Evolutionary conservation across 2,888 invertebrate species (phyloP), one percentile per base, ranked within the genome.

Genomic region (Drosophila pseudotalamancana): DNA sequence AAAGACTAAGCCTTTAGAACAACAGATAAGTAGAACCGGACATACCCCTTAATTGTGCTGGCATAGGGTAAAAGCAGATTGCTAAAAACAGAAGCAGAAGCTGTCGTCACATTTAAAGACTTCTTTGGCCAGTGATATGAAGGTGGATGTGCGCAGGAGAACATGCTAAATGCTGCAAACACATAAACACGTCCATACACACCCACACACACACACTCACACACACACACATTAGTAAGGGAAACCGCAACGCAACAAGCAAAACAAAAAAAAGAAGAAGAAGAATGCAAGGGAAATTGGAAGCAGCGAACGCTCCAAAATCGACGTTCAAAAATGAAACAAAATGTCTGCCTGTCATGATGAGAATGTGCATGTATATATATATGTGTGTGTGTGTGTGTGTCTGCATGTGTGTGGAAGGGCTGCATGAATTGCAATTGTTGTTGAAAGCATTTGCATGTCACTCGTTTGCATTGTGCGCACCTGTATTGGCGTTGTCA

Each of bases 401-500:
- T 29, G 40, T 27, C 34, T 40, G 43, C 29, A 21, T 18, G 29
- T 35, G 51, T 64, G 29, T 48, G 48, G 9, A 42, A 39, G 39
- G 11, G 50, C 54, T 68, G 81, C 75, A 80, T 83, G 77, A 83
- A 75, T 77, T 77, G 84, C 84, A 84, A 76, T 85, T 85, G 82
- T 85, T 83, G 87, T 77, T 85, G 85, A 85, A 87, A 87, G 85
- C 85, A 85, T 87, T 85, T 85, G 87, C 85, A 87, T 87, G 85
- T 85, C 84, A 84, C 79, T 81, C 87, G 79, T 76, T 78, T 73
- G 79, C 77, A 82, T 77, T 80, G 75, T 69, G 84, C 57, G 60
- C 81, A 81, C 81, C 81, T 81, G 81, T 72, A 86, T 86, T 86
- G 87, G 84, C 74, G 66, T 80, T 81, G 81, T 77, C 87, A 77